Base-by-base conservation (phyloP, 1,140 invertebrate species). In the Panagrolaimus sp. region DNA sequence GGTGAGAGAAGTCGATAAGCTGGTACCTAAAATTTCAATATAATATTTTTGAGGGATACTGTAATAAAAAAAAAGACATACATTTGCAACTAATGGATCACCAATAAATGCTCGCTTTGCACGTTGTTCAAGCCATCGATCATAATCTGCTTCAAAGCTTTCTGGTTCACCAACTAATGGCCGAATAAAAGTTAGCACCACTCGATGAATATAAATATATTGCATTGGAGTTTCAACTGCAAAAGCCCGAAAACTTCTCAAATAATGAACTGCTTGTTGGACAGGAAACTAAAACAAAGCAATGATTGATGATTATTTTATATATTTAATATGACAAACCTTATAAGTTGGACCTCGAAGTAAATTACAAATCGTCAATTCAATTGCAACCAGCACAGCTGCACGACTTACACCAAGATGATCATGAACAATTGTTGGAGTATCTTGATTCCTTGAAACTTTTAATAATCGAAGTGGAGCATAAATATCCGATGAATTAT, bases 181-280 rank as follows among this genome's bases (percentile, higher is more conserved):
- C 1, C 73, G 67, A 21, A 78, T 45, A 64, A 80, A 82, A 55
- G 73, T 68, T 32, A 67, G 74, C 15, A 79, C 73, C n/a, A 79
- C 67, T 14, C 79, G 79, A 73, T 79, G 78, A 24, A 79, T 71
- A 45, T 76, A 79, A 26, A 79, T 73, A 58, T 83, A 79, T 63
- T 81, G 79, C 82, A 81, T 82, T 26, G 79, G 79, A 17, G 79
- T 81, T 67, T 81, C 79, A 43, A 81, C 66, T 15, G 76, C 63
- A 55, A 81, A 81, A n/a, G 79, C 65, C 14, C 79, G 81, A 38
- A 66, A 71, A 0, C 73, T 76, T 12, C 79, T 76, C 6, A 81
- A 66, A 68, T 71, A 81, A 63, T 83, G 81, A 14, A 83, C 75
- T 10, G 81, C 67, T 10, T 63, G 63, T 58, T 81, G 81, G 12